A percentile compares a stretch with the other conserved stretches of the same genome.
These are phyloP conservation scores for Hypomesus transpacificus DNA, from an alignment of 2,113 vertebrate genomes.

Conservation along the genomic window DNA sequence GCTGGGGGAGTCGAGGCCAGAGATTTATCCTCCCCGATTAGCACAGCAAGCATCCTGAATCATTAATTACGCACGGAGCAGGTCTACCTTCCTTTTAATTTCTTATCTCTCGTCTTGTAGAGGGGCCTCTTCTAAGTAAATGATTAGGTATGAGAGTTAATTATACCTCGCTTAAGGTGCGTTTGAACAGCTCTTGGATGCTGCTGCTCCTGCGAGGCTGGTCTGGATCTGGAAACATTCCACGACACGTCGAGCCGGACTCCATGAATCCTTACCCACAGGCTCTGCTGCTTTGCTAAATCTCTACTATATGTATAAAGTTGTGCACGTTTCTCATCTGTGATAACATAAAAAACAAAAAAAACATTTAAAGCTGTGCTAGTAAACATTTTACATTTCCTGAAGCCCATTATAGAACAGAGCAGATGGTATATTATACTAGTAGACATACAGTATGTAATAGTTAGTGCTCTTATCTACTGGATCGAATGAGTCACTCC, in stretches of 20 bases:
- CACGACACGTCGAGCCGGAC: conserved; percentile 46
- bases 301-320: background rate
- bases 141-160: conserved; percentile 68
- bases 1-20: conserved; percentile 49
- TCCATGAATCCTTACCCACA: conserved; percentile 41
- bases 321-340: too few relatives aligned
- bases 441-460: background rate
- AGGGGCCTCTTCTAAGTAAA: conserved; percentile 60
- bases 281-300: background rate
- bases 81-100: conserved; percentile 58
- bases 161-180: conserved; percentile 68
- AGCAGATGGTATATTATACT: too few relatives aligned
- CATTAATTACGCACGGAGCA: conserved; percentile 69
- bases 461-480: background rate
- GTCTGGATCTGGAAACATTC: conserved; percentile 48
- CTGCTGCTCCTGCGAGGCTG: conserved; percentile 25
- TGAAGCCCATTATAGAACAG: too few relatives aligned
- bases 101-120: conserved; percentile 47
- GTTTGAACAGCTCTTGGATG: conserved; percentile 44
- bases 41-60: conserved; percentile 67
- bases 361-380: too few relatives aligned
- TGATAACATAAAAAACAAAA: too few relatives aligned
- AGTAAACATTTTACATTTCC: too few relatives aligned
- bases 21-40: conserved; percentile 75
- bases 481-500: too few relatives aligned